Evolutionary conservation across 2,888 invertebrate genomes (phyloP), one percentile per base, ranked within the genome.

Genomic region (Trichogramma dendrolimi): DNA sequence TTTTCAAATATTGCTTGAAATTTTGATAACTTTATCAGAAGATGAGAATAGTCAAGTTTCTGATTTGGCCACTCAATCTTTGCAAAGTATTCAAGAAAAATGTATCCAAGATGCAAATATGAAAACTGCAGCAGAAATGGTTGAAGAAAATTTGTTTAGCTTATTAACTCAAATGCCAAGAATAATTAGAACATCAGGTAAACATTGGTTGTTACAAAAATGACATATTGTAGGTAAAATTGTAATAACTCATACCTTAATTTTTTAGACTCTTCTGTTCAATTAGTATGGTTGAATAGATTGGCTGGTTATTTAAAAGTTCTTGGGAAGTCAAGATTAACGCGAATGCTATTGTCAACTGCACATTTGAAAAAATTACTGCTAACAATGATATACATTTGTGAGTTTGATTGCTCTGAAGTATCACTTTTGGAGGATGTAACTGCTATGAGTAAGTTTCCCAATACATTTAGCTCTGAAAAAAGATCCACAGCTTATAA

Each of bases 231-330:
- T 27, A 27, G 27, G 27, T 27, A 27, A 10, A 46, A 10, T 46
- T 46, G 2, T 46, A 46, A 46, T n/a, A 46, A 46, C 10, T n/a
- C 2, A 8, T 14, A 47, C 8, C 41, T 57, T 54, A 6, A 47
- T 46, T 54, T 68, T 66, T 5, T 58, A 84, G 89, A 89, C 70
- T 83, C 85, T 40, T 73, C 71, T 1, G 83, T 86, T 68, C 90
- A 90, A 73, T 73, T 86, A 39, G 79, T 84, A 0, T 83, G 84
- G 5, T 75, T 92, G 53, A 84, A 86, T 71, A 83, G 88, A 55
- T 69, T 91, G 0, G 83, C 85, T 66, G 91, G 90, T 4, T 89
- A 90, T 75, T 72, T 91, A 8, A 77, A 80, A 57, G 77, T 87
- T 57, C 77, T 91, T 56, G 83, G 83, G 6, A 76, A 81, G 11